Percentiles rank a stretch among this genome's conserved stretches.
phyloP scores from a whole-genome alignment of 2,888 invertebrate species.

The Lycophotia porphyrea region DNA sequence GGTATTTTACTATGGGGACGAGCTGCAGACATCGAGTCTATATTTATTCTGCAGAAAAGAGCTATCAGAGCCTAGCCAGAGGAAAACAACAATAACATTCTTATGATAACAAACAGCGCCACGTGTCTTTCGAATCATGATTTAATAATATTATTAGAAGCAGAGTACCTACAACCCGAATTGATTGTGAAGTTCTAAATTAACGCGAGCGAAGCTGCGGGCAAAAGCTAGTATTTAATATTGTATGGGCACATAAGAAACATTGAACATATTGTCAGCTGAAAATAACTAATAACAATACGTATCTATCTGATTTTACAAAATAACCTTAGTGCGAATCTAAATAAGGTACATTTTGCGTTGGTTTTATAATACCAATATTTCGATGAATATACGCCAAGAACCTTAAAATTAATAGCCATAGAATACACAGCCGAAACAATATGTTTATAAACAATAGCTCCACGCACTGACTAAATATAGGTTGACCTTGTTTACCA shows the following conservation, averaged over 20 bases:
- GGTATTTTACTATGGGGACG: too few species aligned
- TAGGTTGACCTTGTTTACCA: conserved; percentile 8
- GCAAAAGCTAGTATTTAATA: too few species aligned
- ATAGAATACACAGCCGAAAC: conserved; percentile 6
- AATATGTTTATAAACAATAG: conserved; percentile 11
- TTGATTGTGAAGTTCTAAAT: too few species aligned
- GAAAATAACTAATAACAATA: background rate
- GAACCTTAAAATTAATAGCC: background rate
- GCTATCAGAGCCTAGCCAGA: too few species aligned
- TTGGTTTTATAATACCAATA: background rate
- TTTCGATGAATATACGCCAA: background rate
- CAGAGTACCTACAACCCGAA: too few species aligned
- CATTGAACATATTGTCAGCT: background rate
- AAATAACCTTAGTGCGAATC: background rate
- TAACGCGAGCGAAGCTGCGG: too few species aligned
- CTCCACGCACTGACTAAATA: background rate
- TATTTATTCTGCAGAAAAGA: too few species aligned
- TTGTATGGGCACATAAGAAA: background rate
- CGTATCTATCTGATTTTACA: background rate
- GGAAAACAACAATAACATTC: too few species aligned
- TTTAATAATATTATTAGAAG: too few species aligned
- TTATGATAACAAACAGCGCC: too few species aligned
- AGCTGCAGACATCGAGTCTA: too few species aligned
- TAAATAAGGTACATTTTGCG: background rate
- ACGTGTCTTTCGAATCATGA: too few species aligned